A percentile compares a stretch with the other conserved stretches of the same genome.
Conservation (phyloP, 2,888 invertebrate genomes). For the Oligia fasciuncula region DNA sequence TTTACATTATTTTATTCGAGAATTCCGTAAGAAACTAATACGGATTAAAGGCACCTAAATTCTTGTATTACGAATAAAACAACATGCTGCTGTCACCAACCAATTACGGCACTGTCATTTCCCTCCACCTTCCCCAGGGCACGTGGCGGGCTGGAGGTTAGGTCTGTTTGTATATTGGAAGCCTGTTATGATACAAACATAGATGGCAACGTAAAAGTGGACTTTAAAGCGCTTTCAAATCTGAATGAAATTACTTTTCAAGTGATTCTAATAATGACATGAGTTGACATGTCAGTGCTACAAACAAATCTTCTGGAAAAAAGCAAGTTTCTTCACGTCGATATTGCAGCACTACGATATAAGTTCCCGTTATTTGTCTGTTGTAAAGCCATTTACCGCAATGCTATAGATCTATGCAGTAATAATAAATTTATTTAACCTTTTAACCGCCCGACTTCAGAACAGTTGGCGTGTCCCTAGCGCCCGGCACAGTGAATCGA, state of each 20-base stretch:
- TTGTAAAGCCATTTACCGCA: neutral
- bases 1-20: slow-evolving; percentile 3
- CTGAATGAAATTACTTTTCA: neutral
- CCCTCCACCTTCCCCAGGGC: slow-evolving; percentile 24
- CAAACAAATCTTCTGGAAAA: neutral
- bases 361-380: neutral
- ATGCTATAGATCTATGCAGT: slow-evolving; percentile 1
- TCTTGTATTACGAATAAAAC: slow-evolving; percentile 7
- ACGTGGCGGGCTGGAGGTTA: slow-evolving; percentile 7
- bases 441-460: too few relatives aligned
- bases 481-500: too few relatives aligned
- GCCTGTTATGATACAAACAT: slow-evolving; percentile 10
- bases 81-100: slow-evolving; percentile 19
- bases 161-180: slow-evolving; percentile 24
- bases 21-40: slow-evolving; percentile 12
- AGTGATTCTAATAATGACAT: neutral
- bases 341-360: neutral
- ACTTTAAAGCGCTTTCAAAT: neutral
- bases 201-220: neutral
- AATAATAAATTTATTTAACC: neutral
- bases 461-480: too few relatives aligned
- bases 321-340: neutral
- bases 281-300: neutral
- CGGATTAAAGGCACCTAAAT: neutral
- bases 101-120: slow-evolving; percentile 39